phyloP scores from a whole-genome alignment of 1,140 invertebrate species.

The Drepana arcuata region DNA sequence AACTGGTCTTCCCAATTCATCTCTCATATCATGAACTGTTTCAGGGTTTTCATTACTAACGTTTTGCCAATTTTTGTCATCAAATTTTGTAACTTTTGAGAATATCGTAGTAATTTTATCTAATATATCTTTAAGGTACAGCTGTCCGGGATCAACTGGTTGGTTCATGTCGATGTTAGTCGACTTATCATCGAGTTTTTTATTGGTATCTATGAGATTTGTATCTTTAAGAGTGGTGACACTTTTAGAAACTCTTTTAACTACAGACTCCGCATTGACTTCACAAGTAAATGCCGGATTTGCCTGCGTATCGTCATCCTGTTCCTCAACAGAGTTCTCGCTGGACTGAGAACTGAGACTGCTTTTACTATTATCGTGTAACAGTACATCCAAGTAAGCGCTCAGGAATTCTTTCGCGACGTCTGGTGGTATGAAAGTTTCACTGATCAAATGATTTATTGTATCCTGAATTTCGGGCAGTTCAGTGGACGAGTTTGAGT shows the following conservation, averaged over 20 bases:
- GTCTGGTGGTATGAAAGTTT: constrained; percentile 31
- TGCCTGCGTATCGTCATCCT: neutral
- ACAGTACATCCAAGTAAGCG: constrained; percentile 44
- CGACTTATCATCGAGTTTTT: neutral
- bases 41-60: neutral
- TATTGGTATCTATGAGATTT: neutral
- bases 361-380: constrained; percentile 19
- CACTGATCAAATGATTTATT: constrained; percentile 39
- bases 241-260: constrained; percentile 37
- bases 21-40: constrained; percentile 8
- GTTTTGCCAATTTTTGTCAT: neutral
- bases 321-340: constrained; percentile 10
- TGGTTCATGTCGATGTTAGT: neutral
- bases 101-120: constrained; percentile 36
- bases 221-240: constrained; percentile 18
- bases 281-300: constrained; percentile 25
- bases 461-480: constrained; percentile 41
- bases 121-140: constrained; percentile 32
- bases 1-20: constrained; percentile 15
- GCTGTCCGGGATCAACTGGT: constrained; percentile 19
- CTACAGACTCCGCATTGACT: constrained; percentile 32
- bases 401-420: constrained; percentile 43
- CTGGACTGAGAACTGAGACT: constrained; percentile 20
- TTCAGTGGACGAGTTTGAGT: constrained; percentile 36
- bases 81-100: constrained; percentile 14